Evolutionary conservation across 1,140 invertebrate genomes (phyloP).

Genomic region (Macrobrachium rosenbergii): DNA sequence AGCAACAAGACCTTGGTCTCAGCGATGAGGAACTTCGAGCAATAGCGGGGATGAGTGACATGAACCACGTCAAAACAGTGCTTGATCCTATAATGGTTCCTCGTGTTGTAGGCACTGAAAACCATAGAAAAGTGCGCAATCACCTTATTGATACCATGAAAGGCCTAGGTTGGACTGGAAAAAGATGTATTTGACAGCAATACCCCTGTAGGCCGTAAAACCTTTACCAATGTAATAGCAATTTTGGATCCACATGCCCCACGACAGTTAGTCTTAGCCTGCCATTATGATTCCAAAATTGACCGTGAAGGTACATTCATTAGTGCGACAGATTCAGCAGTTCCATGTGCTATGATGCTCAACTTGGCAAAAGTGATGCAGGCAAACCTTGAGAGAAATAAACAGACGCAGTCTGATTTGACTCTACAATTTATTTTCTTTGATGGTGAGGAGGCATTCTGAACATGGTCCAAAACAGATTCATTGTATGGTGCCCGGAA

Average conservation of each 20-base stretch:
- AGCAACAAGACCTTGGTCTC: slow-evolving; percentile 74
- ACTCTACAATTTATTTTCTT: slow-evolving; percentile 97
- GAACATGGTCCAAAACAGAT: slow-evolving; percentile 86
- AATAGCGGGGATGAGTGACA: slow-evolving; percentile 76
- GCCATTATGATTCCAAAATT: slow-evolving; percentile 97
- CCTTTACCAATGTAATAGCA: slow-evolving; percentile 90
- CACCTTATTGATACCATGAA: slow-evolving; percentile 80
- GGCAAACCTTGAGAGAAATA: slow-evolving; percentile 73
- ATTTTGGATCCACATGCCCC: slow-evolving; percentile 85
- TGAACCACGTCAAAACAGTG: slow-evolving; percentile 76
- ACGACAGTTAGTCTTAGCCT: slow-evolving; percentile 86
- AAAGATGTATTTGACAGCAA: slow-evolving; percentile 80
- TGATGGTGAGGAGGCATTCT: slow-evolving; percentile 98
- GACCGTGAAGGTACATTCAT: slow-evolving; percentile 83
- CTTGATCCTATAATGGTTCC: slow-evolving; percentile 82
- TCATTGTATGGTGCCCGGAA: slow-evolving; percentile 96
- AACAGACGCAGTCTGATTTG: slow-evolving; percentile 74
- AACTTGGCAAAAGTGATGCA: slow-evolving; percentile 86
- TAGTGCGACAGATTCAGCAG: slow-evolving; percentile 96
- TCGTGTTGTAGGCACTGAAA: slow-evolving; percentile 80
- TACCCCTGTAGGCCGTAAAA: slow-evolving; percentile 81
- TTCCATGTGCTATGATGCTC: slow-evolving; percentile 96
- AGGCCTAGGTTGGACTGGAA: slow-evolving; percentile 80
- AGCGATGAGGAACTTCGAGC: slow-evolving; percentile 72
- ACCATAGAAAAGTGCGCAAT: slow-evolving; percentile 72